A percentile compares a stretch with the other conserved stretches of the same genome.
Evolutionary conservation across 2,113 vertebrate species (phyloP).

Genomic region (Equus quagga): DNA sequence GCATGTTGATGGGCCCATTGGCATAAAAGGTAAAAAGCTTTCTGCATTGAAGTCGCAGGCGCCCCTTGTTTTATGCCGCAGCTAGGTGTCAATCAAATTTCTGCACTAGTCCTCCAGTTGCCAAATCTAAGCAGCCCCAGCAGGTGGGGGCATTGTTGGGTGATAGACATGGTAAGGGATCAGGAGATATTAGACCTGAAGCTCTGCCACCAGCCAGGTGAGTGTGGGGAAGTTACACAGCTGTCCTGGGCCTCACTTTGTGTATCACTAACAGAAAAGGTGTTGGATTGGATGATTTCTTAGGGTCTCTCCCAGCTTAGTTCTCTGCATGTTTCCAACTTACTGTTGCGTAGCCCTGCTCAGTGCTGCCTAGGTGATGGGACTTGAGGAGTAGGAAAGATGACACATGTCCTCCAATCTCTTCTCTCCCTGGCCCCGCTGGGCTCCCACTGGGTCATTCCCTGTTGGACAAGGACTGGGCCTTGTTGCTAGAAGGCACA

Average conservation of each 20-base stretch:
- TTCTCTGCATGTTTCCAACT: background rate
- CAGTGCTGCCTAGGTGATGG: background rate
- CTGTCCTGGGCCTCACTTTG: background rate
- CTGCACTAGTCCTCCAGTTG: background rate
- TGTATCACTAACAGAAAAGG: background rate
- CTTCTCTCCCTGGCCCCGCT: background rate
- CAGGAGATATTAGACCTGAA: background rate
- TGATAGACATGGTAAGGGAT: background rate
- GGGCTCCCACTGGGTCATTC: fast-evolving
- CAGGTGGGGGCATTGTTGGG: background rate
- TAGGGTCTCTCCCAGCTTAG: background rate
- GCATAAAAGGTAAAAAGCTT: background rate
- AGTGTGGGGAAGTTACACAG: background rate
- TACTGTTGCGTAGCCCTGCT: background rate
- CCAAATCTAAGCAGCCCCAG: background rate
- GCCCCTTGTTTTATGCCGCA: background rate
- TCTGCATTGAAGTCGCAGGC: background rate
- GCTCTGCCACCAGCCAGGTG: background rate
- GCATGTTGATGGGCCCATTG: background rate
- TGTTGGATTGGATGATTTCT: background rate
- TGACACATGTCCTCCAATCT: fast-evolving
- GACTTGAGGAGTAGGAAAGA: background rate
- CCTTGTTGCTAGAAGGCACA: background rate
- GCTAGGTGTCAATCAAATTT: background rate
- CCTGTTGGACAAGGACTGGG: background rate